Conservation (phyloP, 2,888 invertebrate genomes). For the Chrysina gloriosa region DNA sequence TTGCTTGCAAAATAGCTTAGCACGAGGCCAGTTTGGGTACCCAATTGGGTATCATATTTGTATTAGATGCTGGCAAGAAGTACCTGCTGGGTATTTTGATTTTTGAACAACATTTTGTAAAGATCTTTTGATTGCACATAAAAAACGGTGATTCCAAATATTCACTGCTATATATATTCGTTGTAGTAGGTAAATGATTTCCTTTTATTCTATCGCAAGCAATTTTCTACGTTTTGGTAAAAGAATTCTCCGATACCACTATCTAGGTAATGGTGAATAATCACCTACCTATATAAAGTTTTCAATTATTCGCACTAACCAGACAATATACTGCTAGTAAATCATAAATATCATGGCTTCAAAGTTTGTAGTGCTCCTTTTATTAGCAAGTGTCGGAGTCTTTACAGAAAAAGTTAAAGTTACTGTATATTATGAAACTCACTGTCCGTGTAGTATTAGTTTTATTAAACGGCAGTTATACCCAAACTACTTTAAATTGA, state of each 20-base stretch:
- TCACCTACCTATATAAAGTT: neutral
- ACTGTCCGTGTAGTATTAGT: constrained; percentile 68
- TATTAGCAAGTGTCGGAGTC: neutral
- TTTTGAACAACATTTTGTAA: too few relatives aligned
- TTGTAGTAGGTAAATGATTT: neutral
- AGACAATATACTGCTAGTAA: constrained; percentile 44
- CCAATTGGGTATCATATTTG: too few relatives aligned
- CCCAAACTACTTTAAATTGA: constrained; percentile 61
- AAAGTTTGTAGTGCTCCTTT: neutral
- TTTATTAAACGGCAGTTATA: constrained; percentile 66
- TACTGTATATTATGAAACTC: constrained; percentile 68
- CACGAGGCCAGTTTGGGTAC: too few relatives aligned
- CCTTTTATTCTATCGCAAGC: neutral
- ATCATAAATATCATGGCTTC: neutral
- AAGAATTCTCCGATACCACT: neutral
- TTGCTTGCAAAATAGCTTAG: too few relatives aligned
- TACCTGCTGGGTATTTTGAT: too few relatives aligned
- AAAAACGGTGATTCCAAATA: too few relatives aligned
- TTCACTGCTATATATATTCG: too few relatives aligned
- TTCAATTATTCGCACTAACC: neutral
- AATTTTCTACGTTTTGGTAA: neutral
- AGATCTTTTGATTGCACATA: too few relatives aligned
- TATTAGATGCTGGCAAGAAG: too few relatives aligned
- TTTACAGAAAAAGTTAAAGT: constrained; percentile 53
- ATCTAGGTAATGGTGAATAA: neutral